Percentiles rank a stretch among this genome's conserved stretches.
Evolutionary conservation across 1,140 invertebrate genomes (phyloP).

Genomic region (Trichogramma pretiosum): DNA sequence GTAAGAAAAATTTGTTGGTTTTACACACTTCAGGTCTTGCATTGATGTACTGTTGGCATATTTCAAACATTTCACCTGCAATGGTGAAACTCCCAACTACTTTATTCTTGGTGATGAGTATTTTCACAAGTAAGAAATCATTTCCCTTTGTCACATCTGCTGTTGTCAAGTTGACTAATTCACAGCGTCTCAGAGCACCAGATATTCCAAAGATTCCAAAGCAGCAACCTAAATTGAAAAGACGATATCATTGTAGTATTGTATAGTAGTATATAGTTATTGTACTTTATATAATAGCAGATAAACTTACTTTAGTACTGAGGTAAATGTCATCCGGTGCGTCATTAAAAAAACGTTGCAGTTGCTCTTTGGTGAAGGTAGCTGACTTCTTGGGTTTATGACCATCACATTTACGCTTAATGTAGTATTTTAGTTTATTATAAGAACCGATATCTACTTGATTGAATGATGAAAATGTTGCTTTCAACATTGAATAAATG

Average conservation of each 20-base stretch:
- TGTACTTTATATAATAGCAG: no score
- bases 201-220: conserved; percentile 16
- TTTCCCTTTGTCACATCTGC: conserved; percentile 8
- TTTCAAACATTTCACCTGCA: not conserved
- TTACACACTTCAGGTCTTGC: no score
- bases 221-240: not conserved
- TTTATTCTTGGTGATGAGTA: conserved; percentile 9
- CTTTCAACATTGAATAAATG: conserved; percentile 1
- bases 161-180: conserved; percentile 11
- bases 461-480: not conserved
- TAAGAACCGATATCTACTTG: conserved; percentile 4
- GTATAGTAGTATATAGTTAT: not conserved
- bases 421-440: not conserved
- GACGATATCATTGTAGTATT: not conserved
- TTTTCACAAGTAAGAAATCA: conserved; percentile 3
- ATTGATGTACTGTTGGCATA: not conserved
- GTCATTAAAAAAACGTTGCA: not conserved
- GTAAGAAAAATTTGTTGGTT: no score
- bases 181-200: conserved; percentile 10
- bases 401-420: not conserved
- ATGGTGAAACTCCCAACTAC: conserved; percentile 6
- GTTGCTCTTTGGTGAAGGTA: not conserved
- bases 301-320: no score
- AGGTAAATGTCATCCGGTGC: not conserved
- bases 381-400: not conserved